Percentiles rank a stretch among this genome's conserved stretches.
These are phyloP conservation scores for Orthochromis indermauri DNA, from an alignment of 2,113 vertebrate species.

Conservation along the genomic window DNA sequence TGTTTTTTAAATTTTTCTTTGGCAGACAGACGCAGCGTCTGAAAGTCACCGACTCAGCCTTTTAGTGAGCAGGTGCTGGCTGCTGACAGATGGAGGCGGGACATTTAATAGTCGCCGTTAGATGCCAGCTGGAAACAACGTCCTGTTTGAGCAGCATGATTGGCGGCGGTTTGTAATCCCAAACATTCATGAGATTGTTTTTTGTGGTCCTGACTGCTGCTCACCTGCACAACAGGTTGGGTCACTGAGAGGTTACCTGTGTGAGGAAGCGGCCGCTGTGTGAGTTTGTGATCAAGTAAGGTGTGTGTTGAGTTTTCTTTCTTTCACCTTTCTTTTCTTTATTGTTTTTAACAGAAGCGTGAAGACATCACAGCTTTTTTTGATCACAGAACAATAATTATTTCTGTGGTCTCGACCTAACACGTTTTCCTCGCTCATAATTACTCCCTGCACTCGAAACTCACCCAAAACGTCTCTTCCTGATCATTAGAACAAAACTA, in stretches of 20 bases:
- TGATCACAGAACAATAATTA: not conserved
- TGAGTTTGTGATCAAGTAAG: not conserved
- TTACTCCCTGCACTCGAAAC: not conserved
- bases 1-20: not conserved
- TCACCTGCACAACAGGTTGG: conserved; percentile 14
- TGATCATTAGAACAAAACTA: not conserved
- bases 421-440: not conserved
- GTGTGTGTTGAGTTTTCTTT: not conserved
- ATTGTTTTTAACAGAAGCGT: not conserved
- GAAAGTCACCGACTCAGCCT: not conserved
- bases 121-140: not conserved
- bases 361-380: not conserved
- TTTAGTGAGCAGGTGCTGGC: not conserved
- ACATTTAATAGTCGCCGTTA: not conserved
- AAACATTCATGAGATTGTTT: conserved; percentile 48
- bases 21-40: not conserved
- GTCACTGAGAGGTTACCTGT: not conserved
- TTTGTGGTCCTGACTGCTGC: conserved; percentile 2
- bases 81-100: not conserved
- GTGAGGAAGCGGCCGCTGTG: not conserved
- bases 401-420: not conserved
- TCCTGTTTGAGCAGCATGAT: not conserved
- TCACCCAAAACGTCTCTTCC: not conserved
- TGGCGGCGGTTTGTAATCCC: conserved; percentile 31
- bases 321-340: not conserved